Base-by-base conservation (phyloP, 2,113 vertebrate species). In the Panthera leo region DNA sequence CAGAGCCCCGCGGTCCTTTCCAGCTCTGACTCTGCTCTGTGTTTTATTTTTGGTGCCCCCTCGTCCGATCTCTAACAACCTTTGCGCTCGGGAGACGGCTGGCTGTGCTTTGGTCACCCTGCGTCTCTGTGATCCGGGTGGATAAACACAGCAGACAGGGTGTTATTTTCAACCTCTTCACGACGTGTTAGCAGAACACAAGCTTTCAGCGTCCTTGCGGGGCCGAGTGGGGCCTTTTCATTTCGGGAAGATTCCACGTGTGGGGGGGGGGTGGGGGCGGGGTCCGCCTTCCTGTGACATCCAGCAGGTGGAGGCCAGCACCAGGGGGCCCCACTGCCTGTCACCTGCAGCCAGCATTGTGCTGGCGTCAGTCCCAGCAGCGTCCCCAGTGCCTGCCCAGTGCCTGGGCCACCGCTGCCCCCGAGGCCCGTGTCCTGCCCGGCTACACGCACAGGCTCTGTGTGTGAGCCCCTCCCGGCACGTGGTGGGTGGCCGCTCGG, bases 381-480 rank as follows among this genome's bases (percentile, higher is more conserved):
- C 2, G 71, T 34, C 18, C 73, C 12, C 0, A 0, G 68, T 7
- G 13, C 55, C 58, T 18, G 39, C 58, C 19, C 3, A 7, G 68
- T 2, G 45, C 75, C 21, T 2, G 15, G 34, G 15, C n/a, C n/a
- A 0, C 65, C 7, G 0, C 27, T 55, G 16, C 31, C 70, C 45
- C 0, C 15, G 75, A 67, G 5, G 6, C 3, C 7, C 1, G 0
- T 18, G 45, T 34, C 75, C 55, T 34, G n/a, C 51, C 7, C 2
- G 6, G 27, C 51, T 3, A 0, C 3, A 16, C 5, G 0, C 1
- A 1, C 25, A 39, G 5, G 79, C 55, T 39, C 42, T 19, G 9
- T 0, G 3, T 36, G 9, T 0, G 3, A 36, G n/a, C 10, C 36
- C 42, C 42, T 63, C 31, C 75, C 12, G 3, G 48, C 18, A 68